phyloP scores from a whole-genome alignment of 2,888 invertebrate genomes.

The Drosophila maculinotata region DNA sequence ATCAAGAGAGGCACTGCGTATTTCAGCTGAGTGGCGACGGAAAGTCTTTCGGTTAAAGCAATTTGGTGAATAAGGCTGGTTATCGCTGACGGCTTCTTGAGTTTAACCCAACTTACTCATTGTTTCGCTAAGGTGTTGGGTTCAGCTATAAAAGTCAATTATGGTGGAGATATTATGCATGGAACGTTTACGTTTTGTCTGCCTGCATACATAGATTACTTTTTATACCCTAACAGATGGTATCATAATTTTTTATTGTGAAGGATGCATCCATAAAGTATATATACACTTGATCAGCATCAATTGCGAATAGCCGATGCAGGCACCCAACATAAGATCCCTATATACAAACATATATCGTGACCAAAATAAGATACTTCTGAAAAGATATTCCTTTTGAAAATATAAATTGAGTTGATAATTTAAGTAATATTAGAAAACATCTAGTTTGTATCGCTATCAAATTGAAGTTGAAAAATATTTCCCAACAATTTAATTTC shows the following conservation, averaged over 20 bases:
- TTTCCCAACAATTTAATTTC: too few species aligned
- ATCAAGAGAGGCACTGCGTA: conserved; percentile 15
- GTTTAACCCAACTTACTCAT: conserved; percentile 62
- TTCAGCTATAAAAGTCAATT: conserved; percentile 74
- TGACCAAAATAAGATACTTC: too few species aligned
- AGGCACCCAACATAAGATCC: too few species aligned
- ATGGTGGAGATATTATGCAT: conserved; percentile 52
- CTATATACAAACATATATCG: too few species aligned
- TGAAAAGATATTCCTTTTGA: too few species aligned
- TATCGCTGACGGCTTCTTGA: conserved; percentile 72
- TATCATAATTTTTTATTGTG: conserved; percentile 9
- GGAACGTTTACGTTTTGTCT: conserved; percentile 29
- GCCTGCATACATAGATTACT: conserved; percentile 6
- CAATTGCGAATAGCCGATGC: too few species aligned
- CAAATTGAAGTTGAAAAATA: too few species aligned
- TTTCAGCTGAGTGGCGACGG: conserved; percentile 71
- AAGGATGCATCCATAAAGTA: too few species aligned
- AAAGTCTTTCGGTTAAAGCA: conserved; percentile 76
- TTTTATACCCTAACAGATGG: conserved; percentile 5
- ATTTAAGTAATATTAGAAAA: too few species aligned
- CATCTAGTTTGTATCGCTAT: too few species aligned
- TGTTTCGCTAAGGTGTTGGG: conserved; percentile 71
- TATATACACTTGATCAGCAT: too few species aligned
- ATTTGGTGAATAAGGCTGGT: conserved; percentile 71
- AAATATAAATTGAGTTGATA: too few species aligned